These are phyloP conservation scores for Monarcha castaneiventris DNA, from an alignment of 2,113 vertebrate species.

Conservation along the genomic window DNA sequence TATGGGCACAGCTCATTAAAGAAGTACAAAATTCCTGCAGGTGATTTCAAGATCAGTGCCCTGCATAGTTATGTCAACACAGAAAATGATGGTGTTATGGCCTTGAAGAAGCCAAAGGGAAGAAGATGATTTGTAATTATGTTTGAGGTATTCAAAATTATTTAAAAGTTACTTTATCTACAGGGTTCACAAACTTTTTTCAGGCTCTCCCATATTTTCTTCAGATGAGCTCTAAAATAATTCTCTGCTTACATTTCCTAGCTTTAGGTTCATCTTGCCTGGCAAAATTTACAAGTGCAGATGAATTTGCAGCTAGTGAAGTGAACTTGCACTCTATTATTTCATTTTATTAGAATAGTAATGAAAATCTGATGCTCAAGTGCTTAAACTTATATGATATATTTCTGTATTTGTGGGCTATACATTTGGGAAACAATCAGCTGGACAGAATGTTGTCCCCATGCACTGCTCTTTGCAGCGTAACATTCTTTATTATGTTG, in stretches of 20 bases:
- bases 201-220: background rate
- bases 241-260: background rate
- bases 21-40: background rate
- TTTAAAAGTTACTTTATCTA: background rate
- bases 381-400: background rate
- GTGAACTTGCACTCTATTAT: background rate
- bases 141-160: background rate
- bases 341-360: background rate
- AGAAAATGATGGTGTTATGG: background rate
- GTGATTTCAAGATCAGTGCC: background rate
- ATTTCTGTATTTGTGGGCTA: background rate
- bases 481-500: background rate
- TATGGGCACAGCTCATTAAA: background rate
- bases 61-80: background rate
- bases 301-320: background rate
- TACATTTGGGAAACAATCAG: background rate
- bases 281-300: background rate
- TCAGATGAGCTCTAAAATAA: background rate
- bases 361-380: background rate
- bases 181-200: background rate
- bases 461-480: background rate
- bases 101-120: background rate
- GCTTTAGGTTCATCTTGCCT: background rate
- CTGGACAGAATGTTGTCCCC: background rate
- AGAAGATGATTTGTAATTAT: background rate